Evolutionary conservation across 2,113 vertebrate genomes (phyloP).

Genomic region (Macrotus californicus): DNA sequence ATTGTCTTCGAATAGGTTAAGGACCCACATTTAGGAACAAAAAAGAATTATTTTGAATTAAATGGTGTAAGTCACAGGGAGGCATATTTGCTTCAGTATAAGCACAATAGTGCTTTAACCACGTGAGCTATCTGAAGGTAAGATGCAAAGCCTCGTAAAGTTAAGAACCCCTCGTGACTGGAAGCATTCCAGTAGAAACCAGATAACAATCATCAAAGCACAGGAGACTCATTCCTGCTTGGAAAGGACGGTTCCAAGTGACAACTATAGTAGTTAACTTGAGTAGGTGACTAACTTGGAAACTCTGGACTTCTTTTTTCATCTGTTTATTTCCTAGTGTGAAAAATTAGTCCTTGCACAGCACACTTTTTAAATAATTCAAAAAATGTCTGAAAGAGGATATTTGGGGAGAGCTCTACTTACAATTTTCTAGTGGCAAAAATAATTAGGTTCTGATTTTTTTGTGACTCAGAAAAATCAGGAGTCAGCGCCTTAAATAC

Average conservation of each 20-base stretch:
- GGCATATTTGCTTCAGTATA: background rate
- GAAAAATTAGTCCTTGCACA: background rate
- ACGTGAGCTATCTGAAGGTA: background rate
- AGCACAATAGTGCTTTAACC: background rate
- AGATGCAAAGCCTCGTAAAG: background rate
- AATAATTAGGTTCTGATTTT: slow-evolving; percentile 41
- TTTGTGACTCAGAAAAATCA: slow-evolving; percentile 19
- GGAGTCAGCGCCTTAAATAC: background rate
- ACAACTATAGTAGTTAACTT: background rate
- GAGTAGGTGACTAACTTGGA: background rate
- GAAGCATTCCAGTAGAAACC: slow-evolving; percentile 9
- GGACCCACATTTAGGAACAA: background rate
- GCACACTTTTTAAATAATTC: slow-evolving; percentile 1
- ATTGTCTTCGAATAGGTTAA: background rate
- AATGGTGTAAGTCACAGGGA: background rate
- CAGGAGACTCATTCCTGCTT: background rate
- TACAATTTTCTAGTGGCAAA: slow-evolving; percentile 20
- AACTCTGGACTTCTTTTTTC: slow-evolving; percentile 14
- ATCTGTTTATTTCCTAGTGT: background rate
- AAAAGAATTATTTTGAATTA: background rate
- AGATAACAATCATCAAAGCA: background rate
- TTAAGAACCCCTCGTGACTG: background rate
- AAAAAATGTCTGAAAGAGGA: background rate
- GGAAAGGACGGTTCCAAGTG: background rate
- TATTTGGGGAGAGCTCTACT: background rate